Base-by-base conservation (phyloP, 2,113 vertebrate species). In the Channa maculata region DNA sequence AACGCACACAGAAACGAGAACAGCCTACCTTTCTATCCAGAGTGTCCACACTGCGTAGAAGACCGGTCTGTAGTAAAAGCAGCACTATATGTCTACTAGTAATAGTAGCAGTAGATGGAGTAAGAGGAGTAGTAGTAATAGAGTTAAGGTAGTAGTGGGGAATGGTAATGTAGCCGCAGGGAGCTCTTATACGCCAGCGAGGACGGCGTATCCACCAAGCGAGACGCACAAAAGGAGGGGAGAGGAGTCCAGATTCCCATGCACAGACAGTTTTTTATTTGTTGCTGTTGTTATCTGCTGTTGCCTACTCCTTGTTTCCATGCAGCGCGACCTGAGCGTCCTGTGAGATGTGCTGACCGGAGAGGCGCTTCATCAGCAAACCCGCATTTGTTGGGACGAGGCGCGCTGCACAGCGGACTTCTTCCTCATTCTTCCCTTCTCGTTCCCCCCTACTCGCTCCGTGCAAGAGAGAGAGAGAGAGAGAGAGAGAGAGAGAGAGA, bases 361-460 rank as follows among this genome's bases (percentile, higher is more conserved):
- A 76, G 86, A 58, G 71, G 60, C 76, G 92, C 91, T 86, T 89
- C 90, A 93, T 91, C 91, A 92, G 92, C 91, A 90, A 83, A 91
- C 91, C 91, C 90, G 89, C 83, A 89, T 85, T 79, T 65, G 81
- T 57, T 75, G 86, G 86, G 83, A 88, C 85, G 82, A 89, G 79
- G 87, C 82, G 90, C 86, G 89, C 85, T 75, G 80, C 63, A 64
- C 36, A 5, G 82, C 69, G 80, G 86, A 90, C 87, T 85, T 91
- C 92, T 95, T 94, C 93, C 93, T 94, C 93, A 94, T 94, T 94
- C 94, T 92, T 93, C 79, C 88, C 66, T 78, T 61, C 74, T 68
- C 65, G 55, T 71, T 71, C 36, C 61, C 77, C 67, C 77, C 64
- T 24, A 24, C 65, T 82, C 39, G 43, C 66, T 73, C 75, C 55